phyloP scores from a whole-genome alignment of 1,140 invertebrate genomes.

The Saxidomus purpurata region DNA sequence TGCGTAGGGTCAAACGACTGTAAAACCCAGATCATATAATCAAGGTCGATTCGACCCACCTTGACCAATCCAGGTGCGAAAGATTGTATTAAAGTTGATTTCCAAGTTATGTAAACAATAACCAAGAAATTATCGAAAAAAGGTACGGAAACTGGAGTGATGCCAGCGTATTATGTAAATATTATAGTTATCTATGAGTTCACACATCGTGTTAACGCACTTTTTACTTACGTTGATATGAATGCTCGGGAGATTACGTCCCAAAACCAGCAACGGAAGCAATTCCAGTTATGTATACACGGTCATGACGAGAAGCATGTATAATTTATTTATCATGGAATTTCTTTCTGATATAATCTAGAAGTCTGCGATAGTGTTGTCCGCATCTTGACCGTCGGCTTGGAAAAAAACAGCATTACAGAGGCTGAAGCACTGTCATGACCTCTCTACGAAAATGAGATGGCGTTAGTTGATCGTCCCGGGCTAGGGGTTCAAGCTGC shows the following conservation, averaged over 20 bases:
- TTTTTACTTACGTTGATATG: not conserved
- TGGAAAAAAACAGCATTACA: too few species aligned
- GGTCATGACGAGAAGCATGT: not conserved
- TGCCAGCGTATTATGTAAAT: slow-evolving; percentile 56
- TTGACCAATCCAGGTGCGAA: slow-evolving; percentile 17
- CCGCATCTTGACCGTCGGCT: too few species aligned
- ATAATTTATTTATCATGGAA: not conserved
- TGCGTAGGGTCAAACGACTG: slow-evolving; percentile 51
- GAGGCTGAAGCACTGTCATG: too few species aligned
- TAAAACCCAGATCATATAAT: slow-evolving; percentile 50
- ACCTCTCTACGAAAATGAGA: too few species aligned
- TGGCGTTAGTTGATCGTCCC: too few species aligned
- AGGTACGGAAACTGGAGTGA: slow-evolving; percentile 26
- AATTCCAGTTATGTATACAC: slow-evolving; percentile 7
- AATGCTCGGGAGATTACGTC: not conserved
- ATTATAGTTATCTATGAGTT: slow-evolving; percentile 55
- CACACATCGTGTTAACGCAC: slow-evolving; percentile 21
- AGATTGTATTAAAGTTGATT: slow-evolving; percentile 38
- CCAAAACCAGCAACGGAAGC: not conserved
- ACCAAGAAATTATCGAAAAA: slow-evolving; percentile 49
- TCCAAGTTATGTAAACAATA: slow-evolving; percentile 63
- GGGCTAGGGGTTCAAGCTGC: too few species aligned
- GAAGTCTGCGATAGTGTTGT: too few species aligned
- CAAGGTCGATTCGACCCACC: slow-evolving; percentile 14
- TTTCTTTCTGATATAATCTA: too few species aligned